Base-by-base conservation (phyloP, 2,888 invertebrate species). In the Platycheirus rosarum region DNA sequence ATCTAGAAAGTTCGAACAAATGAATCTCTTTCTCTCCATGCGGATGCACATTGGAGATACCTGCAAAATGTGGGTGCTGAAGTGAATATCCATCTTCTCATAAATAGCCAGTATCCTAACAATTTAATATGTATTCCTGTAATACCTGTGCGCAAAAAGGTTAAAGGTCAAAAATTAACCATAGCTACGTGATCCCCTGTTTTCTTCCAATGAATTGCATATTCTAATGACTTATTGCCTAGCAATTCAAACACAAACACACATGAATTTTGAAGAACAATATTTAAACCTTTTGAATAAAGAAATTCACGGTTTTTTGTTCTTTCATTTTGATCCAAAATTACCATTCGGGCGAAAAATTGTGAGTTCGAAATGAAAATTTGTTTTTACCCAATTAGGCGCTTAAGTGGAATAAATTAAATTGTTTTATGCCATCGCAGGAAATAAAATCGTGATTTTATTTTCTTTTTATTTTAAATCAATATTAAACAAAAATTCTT, bases 201-300 rank as follows among this genome's bases (percentile, higher is more conserved):
- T n/a, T 35, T 14, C 1, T 14, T 14, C 35, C 14, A 46, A 66
- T 42, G 49, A 35, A 26, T 37, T 46, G 44, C 13, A 14, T 55
- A 42, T 44, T 32, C 14, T 66, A 32, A 60, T 68, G 57, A 60
- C 51, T 51, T 60, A 74, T 74, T 66, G 55, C 55, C 18, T 23
- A 55, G 65, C 48, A 73, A 73, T 73, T 6, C 11, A 35, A 18
- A 40, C 37, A 53, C 35, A 40, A 8, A 55, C 18, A n/a, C 11
- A 49, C n/a, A 49, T 20, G n/a, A n/a, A n/a, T n/a, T n/a, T n/a
- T n/a, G n/a, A n/a, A n/a, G n/a, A n/a, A n/a, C n/a, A n/a, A n/a
- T n/a, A n/a, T n/a, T n/a, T n/a, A n/a, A n/a, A n/a, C n/a, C 26
- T 26, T 26, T 26, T 26, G 3, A 26, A 4, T 0, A 37, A 14